Evolutionary conservation across 2,888 invertebrate genomes (phyloP), one percentile per base, ranked within the genome.

Genomic region (Crematogaster levior): DNA sequence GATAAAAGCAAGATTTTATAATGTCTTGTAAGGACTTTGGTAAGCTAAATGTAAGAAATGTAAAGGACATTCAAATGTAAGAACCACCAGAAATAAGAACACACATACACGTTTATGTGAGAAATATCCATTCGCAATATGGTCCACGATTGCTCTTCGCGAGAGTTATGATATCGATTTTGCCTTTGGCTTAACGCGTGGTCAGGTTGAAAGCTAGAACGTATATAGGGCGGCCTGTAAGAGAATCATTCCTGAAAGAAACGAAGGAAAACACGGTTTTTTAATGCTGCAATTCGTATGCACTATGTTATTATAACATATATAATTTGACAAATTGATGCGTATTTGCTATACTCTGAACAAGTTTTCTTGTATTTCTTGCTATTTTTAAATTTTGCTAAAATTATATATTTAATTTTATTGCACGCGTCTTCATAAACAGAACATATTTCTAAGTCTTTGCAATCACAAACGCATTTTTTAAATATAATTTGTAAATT

Each of bases 161-260:
- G 85, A 89, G 85, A 89, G 86, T 86, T 89, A 87, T 85, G 84
- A 86, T 90, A 91, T 89, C 89, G 91, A 91, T 90, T 90, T 89
- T 90, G 81, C 83, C 82, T 80, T 86, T 83, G 84, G 85, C 85
- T 90, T 86, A 83, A 77, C 72, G 83, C 77, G 89, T 85, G 86
- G 81, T 87, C 87, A 85, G 73, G 81, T 84, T 88, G 84, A 85
- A 87, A 90, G 85, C 85, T 85, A 77, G 84, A 83, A 79, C 79
- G 68, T 65, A 84, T 84, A 85, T 83, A 58, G 70, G 84, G 84
- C 83, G 85, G 79, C 72, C 77, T 75, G 56, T 40, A 58, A 75
- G 56, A 75, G 75, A 75, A 58, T 63, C 43, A 65, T 60, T 66
- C 6, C 56, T 10, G 68, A 51, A 40, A 34, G 40, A 56, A 53